Conservation (phyloP, 2,797 vertebrate species). For the Microctenopoma steveboyesi region DNA sequence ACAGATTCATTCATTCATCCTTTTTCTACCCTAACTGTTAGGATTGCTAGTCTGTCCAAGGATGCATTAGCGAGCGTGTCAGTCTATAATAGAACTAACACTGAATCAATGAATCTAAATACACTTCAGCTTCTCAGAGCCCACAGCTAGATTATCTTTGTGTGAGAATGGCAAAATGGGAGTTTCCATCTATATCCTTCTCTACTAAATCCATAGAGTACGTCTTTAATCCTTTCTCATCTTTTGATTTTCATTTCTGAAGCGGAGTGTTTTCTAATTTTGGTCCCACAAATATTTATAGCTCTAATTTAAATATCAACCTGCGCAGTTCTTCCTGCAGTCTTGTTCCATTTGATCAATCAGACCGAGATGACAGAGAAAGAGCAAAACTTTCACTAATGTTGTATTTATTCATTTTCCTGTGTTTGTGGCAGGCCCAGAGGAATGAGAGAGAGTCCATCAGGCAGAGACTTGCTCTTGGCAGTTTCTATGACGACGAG, state of each 20-base stretch:
- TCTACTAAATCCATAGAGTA: neutral
- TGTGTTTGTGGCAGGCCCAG: conserved; percentile 87
- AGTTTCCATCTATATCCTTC: conserved; percentile 2
- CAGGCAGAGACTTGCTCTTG: conserved; percentile 97
- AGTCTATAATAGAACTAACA: neutral
- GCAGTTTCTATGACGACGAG: conserved; percentile 99
- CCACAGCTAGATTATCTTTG: neutral
- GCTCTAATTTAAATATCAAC: conserved; percentile 18
- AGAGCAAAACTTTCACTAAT: conserved; percentile 20
- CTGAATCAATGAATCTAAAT: neutral
- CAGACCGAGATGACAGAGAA: conserved; percentile 6
- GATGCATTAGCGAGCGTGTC: neutral
- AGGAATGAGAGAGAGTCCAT: conserved; percentile 98
- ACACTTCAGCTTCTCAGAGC: neutral
- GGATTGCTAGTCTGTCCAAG: neutral
- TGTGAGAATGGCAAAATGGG: conserved; percentile 10
- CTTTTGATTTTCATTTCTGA: conserved; percentile 11
- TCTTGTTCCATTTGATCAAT: conserved; percentile 6
- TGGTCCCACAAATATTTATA: conserved; percentile 13
- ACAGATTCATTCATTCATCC: too few species aligned
- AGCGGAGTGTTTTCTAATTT: conserved; percentile 16
- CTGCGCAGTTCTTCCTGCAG: neutral
- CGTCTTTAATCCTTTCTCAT: neutral
- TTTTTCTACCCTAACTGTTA: too few species aligned
- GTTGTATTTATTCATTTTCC: conserved; percentile 28